phyloP scores from a whole-genome alignment of 2,888 invertebrate species.

The Falcaria lacertinaria region DNA sequence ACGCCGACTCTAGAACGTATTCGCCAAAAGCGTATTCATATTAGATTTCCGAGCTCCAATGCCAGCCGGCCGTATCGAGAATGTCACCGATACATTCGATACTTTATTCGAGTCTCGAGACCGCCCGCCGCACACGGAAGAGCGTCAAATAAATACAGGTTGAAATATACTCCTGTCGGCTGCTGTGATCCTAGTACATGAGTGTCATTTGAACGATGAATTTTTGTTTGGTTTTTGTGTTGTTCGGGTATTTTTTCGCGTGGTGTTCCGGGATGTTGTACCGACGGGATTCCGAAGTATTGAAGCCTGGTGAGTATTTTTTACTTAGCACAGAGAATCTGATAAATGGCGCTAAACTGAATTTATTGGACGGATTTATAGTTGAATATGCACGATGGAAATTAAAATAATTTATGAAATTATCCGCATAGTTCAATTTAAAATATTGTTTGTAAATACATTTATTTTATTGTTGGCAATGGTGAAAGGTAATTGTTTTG shows the following conservation, averaged over 20 bases:
- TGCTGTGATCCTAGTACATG: conserved; percentile 61
- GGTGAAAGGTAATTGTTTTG: too few species aligned
- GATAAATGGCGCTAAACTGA: background rate
- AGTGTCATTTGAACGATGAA: conserved; percentile 69
- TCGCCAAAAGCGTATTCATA: conserved; percentile 75
- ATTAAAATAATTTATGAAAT: too few species aligned
- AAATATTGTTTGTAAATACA: too few species aligned
- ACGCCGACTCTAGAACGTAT: conserved; percentile 51
- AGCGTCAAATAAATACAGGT: conserved; percentile 73
- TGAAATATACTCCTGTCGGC: conserved; percentile 68
- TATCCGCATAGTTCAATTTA: too few species aligned
- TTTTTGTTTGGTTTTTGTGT: conserved; percentile 67
- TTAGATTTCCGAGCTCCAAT: conserved; percentile 72
- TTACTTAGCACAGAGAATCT: background rate
- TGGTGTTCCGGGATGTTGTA: conserved; percentile 66
- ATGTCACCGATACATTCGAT: conserved; percentile 69
- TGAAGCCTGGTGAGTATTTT: conserved; percentile 62
- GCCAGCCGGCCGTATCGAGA: conserved; percentile 61
- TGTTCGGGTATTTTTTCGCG: conserved; percentile 60
- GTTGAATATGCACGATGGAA: too few species aligned
- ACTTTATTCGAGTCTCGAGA: conserved; percentile 69
- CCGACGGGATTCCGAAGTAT: conserved; percentile 60
- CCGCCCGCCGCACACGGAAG: conserved; percentile 58
- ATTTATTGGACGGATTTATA: too few species aligned
- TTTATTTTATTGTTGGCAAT: too few species aligned